Evolutionary conservation across 2,113 vertebrate species (phyloP).

Genomic region (Saccopteryx bilineata): DNA sequence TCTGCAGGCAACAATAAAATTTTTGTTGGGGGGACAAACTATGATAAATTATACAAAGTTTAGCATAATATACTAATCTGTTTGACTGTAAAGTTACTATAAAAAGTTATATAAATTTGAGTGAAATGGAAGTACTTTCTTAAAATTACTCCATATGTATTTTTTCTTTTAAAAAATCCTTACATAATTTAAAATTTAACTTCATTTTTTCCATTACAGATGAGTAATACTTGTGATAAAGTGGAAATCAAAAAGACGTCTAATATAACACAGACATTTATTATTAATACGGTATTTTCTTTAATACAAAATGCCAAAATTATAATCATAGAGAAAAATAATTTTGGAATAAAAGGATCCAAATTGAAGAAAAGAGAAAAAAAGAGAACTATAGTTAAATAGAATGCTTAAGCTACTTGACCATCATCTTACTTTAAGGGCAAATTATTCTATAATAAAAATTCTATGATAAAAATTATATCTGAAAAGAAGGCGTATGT

Average conservation of each 20-base stretch:
- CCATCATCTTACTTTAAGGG: constrained; percentile 31
- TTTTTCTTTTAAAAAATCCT: constrained; percentile 52
- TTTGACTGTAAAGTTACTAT: neutral
- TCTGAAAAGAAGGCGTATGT: neutral
- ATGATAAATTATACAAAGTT: neutral
- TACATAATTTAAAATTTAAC: constrained; percentile 50
- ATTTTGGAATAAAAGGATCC: constrained; percentile 42
- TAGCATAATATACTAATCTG: neutral
- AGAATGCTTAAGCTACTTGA: constrained; percentile 36
- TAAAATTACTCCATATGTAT: constrained; percentile 30
- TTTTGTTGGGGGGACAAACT: neutral
- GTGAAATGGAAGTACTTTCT: constrained; percentile 13
- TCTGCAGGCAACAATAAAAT: neutral
- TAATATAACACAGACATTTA: constrained; percentile 59
- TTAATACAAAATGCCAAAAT: constrained; percentile 24
- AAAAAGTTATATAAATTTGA: constrained; percentile 23
- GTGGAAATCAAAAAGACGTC: constrained; percentile 5
- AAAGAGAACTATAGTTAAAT: neutral
- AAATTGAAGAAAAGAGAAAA: neutral
- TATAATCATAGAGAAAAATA: constrained; percentile 19
- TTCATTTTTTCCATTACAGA: constrained; percentile 36
- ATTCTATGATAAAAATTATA: constrained; percentile 6
- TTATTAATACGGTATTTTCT: constrained; percentile 36
- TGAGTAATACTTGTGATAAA: constrained; percentile 13
- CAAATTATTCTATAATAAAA: constrained; percentile 2